Evolutionary conservation across 2,888 invertebrate species (phyloP), one percentile per base, ranked within the genome.

Genomic region (Euclidia mi): DNA sequence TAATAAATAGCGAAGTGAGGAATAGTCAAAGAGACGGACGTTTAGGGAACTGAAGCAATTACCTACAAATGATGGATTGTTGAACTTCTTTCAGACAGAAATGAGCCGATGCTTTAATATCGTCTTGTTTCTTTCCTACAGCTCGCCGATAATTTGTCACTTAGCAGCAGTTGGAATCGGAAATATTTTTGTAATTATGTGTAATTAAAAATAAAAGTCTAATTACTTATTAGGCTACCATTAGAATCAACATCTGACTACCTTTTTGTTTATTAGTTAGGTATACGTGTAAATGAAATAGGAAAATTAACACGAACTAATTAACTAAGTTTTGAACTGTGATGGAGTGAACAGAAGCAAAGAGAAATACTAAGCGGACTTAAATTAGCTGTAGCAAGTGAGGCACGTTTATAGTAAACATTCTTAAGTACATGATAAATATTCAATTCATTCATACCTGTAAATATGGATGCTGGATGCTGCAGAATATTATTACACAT

Each of bases 11-110:
- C 49, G 48, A 55, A 65, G 56, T 52, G 57, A 64, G 58, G 87
- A 84, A 87, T 87, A 88, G 89, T 90, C 85, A 86, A 86, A 88
- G 77, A 85, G 86, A 87, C 81, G 82, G 85, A 84, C 84, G 83
- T 78, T 81, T 75, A 42, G 67, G 80, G 77, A 81, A 87, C 85
- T 83, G 84, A 73, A 82, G 86, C 88, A 91, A 91, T 92, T 91
- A 90, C n/a, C n/a, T n/a, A n/a, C 85, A 82, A 78, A 84, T 90
- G 91, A 91, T 91, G 90, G 85, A 91, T 91, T 85, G 90, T 82
- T 82, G 80, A 89, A 90, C 81, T 90, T 88, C 76, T 72, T 70
- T 72, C 71, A 74, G 78, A 81, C 82, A 78, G 81, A 83, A 87
- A 87, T 87, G 85, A 86, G 85, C 87, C 81, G 71, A 79, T 85